Evolutionary conservation across 2,888 invertebrate genomes (phyloP), one percentile per base, ranked within the genome.

Genomic region (Dione juno): DNA sequence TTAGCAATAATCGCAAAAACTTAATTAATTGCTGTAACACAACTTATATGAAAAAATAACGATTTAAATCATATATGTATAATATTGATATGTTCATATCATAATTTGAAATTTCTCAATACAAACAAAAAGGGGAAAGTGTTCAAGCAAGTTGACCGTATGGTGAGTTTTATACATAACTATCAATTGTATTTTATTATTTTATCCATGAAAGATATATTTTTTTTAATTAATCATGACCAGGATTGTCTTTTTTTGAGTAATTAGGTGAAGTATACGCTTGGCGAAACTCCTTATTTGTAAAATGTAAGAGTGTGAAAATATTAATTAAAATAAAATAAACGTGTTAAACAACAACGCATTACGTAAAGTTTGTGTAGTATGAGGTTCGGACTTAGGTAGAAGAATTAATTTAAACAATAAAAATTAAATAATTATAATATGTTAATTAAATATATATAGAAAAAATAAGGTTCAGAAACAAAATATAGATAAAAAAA

Each of bases 71-170:
- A 59, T 5, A 28, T 28, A 28, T 5, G 28, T 28, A 28, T 28
- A 28, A n/a, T n/a, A n/a, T n/a, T 28, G 43, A 59, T 43, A 37
- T 37, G 16, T 37, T n/a, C 21, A 61, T 61, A 61, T 67, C 65
- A 70, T 73, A 68, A 72, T 69, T 74, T 72, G 58, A n/a, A n/a
- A n/a, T n/a, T n/a, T n/a, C n/a, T 50, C 59, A 69, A 65, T 52
- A 53, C 50, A 70, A 68, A 75, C 72, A 74, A 59, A 70, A 63
- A 71, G 76, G 77, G 74, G 78, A 78, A 78, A 77, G 78, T 75
- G 69, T 69, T 63, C 67, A 58, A 71, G 57, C 71, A 67, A 63
- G 71, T 67, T 69, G 75, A 70, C 70, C 71, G 69, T 61, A 66
- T 41, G 71, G 54, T 66, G 70, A 11, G 68, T 50, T 53, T 71